phyloP scores from a whole-genome alignment of 2,797 vertebrate genomes.

The Chaetodon trifasciatus region DNA sequence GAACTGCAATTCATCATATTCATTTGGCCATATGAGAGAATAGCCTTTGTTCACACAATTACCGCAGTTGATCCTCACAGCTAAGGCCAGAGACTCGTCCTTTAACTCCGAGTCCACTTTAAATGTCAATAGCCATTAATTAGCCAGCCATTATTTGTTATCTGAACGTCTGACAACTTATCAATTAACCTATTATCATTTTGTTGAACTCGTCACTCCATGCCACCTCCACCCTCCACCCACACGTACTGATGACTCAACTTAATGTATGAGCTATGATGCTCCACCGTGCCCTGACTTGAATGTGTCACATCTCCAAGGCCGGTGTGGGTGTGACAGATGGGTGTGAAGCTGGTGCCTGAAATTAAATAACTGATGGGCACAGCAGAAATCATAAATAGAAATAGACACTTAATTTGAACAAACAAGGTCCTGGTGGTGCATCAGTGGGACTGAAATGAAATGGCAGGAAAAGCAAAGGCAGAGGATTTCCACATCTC shows the following conservation, averaged over 20 bases:
- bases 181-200: slow-evolving; percentile 59
- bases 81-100: slow-evolving; percentile 35
- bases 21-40: slow-evolving; percentile 48
- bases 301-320: slow-evolving; percentile 45
- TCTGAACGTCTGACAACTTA: slow-evolving; percentile 58
- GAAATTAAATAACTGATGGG: slow-evolving; percentile 56
- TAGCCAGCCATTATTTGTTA: slow-evolving; percentile 51
- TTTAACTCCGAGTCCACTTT: slow-evolving; percentile 46
- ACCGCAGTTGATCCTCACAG: slow-evolving; percentile 34
- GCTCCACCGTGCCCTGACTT: slow-evolving; percentile 29
- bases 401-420: slow-evolving; percentile 47
- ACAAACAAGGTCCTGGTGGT: slow-evolving; percentile 37
- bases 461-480: slow-evolving; percentile 34
- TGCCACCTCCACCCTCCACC: slow-evolving; percentile 20
- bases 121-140: slow-evolving; percentile 69
- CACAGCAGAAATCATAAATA: slow-evolving; percentile 48
- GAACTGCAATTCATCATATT: slow-evolving; percentile 65
- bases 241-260: slow-evolving; percentile 43
- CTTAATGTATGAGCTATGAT: slow-evolving; percentile 29
- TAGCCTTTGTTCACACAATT: slow-evolving; percentile 51
- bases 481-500: slow-evolving; percentile 40
- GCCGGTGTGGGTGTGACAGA: slow-evolving; percentile 61
- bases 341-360: slow-evolving; percentile 53
- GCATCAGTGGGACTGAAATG: slow-evolving; percentile 19
- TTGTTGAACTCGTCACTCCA: slow-evolving; percentile 34